Evolutionary conservation across 2,888 invertebrate genomes (phyloP), one percentile per base, ranked within the genome.

Genomic region (Lasioglossum zephyrum): DNA sequence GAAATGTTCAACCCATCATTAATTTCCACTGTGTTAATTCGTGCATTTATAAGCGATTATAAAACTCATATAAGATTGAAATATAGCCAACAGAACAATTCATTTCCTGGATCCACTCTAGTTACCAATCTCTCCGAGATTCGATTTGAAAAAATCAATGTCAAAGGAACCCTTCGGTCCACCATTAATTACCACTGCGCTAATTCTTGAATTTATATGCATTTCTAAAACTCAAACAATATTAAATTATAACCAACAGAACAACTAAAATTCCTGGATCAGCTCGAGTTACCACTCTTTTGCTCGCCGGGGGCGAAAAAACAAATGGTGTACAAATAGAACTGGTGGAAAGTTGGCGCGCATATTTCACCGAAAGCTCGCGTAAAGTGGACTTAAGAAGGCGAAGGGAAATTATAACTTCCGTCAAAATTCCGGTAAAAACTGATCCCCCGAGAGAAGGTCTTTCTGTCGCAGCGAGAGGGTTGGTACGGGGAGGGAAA

Each of bases 341-440:
- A 66, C 8, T 18, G 31, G 66, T 31, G 16, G 31, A 36, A 66
- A 36, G 31, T 66, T 31, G 36, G 31, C 18, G 31, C 36, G 66
- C 8, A 36, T 36, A 60, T 60, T 60, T 26, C 11, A 60, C 26
- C 13, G 60, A 26, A n/a, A 57, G 57, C 57, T 57, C 22, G n/a
- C 57, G 57, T 1, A n/a, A n/a, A 4, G 60, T n/a, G 26, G n/a
- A 13, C 26, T 60, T 60, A 60, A 60, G 26, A 26, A 26, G 26
- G n/a, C 57, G 57, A 60, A 26, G 60, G 36, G 49, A 31, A 73
- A 73, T 78, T 44, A 73, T 4, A 73, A 73, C 6, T 18, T 31
- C 4, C n/a, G n/a, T 26, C 18, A 39, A 70, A 53, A 72, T 78
- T 13, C 5, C 44, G 4, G 1, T 18, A 41, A 41, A 73, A 36